phyloP scores from a whole-genome alignment of 2,888 invertebrate species.

The Cremastobaeus sp. region DNA sequence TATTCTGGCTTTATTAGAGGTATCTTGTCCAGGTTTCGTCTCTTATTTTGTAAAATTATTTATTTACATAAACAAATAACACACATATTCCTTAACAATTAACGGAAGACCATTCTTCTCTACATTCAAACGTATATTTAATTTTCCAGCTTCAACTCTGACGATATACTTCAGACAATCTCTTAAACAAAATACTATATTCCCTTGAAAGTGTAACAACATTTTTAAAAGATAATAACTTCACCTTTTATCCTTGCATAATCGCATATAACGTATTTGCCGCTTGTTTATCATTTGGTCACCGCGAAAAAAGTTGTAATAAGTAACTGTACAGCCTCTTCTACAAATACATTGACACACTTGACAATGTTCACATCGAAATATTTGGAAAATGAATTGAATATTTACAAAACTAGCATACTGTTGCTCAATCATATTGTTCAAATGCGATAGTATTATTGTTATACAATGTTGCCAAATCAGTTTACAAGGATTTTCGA shows the following conservation, averaged over 20 bases:
- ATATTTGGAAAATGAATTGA: no score
- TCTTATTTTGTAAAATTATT: constrained; percentile 31
- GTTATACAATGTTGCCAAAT: no score
- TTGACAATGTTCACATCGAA: no score
- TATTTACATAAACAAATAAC: constrained; percentile 35
- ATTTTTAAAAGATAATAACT: constrained; percentile 24
- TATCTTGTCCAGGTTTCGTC: constrained; percentile 23
- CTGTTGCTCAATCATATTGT: no score
- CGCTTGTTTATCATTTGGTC: constrained; percentile 11
- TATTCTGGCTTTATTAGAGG: no score
- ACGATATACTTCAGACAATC: constrained; percentile 16
- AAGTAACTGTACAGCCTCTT: no score
- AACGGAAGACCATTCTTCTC: constrained; percentile 43
- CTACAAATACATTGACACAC: no score
- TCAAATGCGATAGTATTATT: no score
- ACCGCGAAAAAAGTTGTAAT: constrained; percentile 19
- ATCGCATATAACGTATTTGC: constrained; percentile 13
- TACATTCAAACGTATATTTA: constrained; percentile 18
- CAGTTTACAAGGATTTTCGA: no score
- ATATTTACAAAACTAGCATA: no score
- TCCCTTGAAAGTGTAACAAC: constrained; percentile 22
- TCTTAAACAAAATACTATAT: constrained; percentile 20
- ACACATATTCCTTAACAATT: constrained; percentile 26
- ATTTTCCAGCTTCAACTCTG: constrained; percentile 11
- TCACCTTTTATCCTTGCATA: constrained; percentile 21